These are phyloP conservation scores for Crocallis elinguaria DNA, from an alignment of 2,888 invertebrate species.

Conservation along the genomic window DNA sequence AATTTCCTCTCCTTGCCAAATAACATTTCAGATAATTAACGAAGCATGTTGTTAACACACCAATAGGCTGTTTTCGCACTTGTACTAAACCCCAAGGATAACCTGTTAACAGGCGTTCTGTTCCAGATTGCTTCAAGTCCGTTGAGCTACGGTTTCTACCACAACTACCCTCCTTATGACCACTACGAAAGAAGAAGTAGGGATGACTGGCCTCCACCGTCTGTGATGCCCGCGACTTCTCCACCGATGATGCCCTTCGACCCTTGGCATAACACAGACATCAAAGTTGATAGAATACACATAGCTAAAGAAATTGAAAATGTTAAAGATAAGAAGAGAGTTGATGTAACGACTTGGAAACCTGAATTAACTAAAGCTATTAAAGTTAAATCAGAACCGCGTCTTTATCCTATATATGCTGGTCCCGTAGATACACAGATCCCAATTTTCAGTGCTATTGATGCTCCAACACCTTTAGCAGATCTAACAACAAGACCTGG, in stretches of 20 bases:
- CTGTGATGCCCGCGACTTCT: conserved; percentile 63
- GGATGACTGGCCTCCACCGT: conserved; percentile 61
- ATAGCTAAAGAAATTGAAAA: conserved; percentile 45
- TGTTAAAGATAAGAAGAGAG: conserved; percentile 36
- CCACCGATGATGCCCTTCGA: conserved; percentile 54
- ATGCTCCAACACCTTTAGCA: conserved; percentile 59
- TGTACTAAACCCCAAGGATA: conserved; percentile 62
- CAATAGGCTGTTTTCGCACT: conserved; percentile 62
- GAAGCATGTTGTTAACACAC: conserved; percentile 35
- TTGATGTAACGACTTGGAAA: conserved; percentile 52
- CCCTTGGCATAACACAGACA: conserved; percentile 52
- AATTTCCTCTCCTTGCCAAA: conserved; percentile 29
- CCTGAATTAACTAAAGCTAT: conserved; percentile 52
- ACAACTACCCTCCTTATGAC: conserved; percentile 80
- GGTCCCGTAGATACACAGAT: conserved; percentile 47
- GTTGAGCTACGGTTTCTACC: conserved; percentile 91
- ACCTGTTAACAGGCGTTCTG: conserved; percentile 81
- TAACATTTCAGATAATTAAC: not conserved
- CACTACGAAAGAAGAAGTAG: conserved; percentile 75
- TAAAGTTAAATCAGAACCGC: conserved; percentile 53
- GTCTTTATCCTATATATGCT: conserved; percentile 64
- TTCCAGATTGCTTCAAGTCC: conserved; percentile 89
- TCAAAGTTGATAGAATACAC: conserved; percentile 65
- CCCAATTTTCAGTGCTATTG: conserved; percentile 57
- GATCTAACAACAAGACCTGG: conserved; percentile 72